Evolutionary conservation across 2,797 vertebrate species (phyloP).

Genomic region (Malurus leucopterus): DNA sequence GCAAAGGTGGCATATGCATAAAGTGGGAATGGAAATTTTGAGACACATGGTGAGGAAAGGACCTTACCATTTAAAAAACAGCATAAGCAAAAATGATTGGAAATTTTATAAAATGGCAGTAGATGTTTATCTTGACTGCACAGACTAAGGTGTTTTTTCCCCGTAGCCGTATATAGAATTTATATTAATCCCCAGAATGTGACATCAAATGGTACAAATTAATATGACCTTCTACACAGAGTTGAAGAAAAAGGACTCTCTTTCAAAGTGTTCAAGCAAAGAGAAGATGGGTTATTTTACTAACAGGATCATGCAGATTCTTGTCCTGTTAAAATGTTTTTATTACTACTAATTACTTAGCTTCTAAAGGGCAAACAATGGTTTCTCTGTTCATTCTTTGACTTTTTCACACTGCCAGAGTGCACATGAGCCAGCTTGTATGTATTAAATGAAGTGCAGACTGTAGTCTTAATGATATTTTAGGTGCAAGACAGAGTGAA

Average conservation of each 20-base stretch:
- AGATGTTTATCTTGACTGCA: neutral
- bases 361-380: neutral
- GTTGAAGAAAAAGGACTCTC: neutral
- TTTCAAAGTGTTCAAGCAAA: neutral
- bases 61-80: neutral
- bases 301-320: neutral
- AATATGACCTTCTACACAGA: neutral
- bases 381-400: neutral
- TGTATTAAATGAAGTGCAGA: neutral
- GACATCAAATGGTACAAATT: neutral
- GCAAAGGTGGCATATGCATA: neutral
- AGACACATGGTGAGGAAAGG: neutral
- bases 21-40: neutral
- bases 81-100: neutral
- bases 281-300: neutral
- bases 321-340: slow-evolving; percentile 4
- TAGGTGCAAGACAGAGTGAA: neutral
- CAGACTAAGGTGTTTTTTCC: neutral
- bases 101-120: neutral
- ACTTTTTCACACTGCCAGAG: neutral
- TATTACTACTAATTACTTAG: neutral
- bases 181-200: neutral
- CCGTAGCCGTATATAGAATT: neutral
- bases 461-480: neutral
- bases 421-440: neutral